These are phyloP conservation scores for Bungarus multicinctus DNA, from an alignment of 2,113 vertebrate species.

Conservation along the genomic window DNA sequence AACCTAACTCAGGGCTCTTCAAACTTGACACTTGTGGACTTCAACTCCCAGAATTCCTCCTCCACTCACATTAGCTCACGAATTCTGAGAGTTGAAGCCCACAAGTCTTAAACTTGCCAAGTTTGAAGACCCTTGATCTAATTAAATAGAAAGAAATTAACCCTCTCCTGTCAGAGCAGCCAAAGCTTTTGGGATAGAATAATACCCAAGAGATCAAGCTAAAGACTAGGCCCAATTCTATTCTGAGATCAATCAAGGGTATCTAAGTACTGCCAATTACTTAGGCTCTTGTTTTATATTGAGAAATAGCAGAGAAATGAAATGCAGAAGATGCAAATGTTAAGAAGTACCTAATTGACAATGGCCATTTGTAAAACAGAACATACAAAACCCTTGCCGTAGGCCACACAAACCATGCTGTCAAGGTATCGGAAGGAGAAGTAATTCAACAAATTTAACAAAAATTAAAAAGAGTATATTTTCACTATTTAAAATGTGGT, in stretches of 20 bases:
- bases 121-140: neutral
- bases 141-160: too few species aligned
- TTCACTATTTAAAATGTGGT: neutral
- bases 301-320: neutral
- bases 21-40: too few species aligned
- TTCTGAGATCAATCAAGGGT: neutral
- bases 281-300: neutral
- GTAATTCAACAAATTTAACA: neutral
- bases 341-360: neutral
- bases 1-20: too few species aligned
- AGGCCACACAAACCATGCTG: neutral
- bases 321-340: neutral
- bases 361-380: neutral
- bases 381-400: neutral
- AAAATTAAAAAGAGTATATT: neutral
- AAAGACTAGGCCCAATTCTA: neutral
- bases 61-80: too few species aligned
- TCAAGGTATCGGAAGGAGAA: neutral
- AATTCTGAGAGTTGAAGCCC: too few species aligned
- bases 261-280: neutral
- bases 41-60: too few species aligned
- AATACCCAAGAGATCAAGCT: neutral
- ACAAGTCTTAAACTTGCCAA: too few species aligned
- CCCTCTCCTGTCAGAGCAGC: neutral
- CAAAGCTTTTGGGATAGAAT: neutral